A percentile compares a stretch with the other conserved stretches of the same genome.
Evolutionary conservation across 1,140 invertebrate species (phyloP).

Genomic region (Penaeus indicus): DNA sequence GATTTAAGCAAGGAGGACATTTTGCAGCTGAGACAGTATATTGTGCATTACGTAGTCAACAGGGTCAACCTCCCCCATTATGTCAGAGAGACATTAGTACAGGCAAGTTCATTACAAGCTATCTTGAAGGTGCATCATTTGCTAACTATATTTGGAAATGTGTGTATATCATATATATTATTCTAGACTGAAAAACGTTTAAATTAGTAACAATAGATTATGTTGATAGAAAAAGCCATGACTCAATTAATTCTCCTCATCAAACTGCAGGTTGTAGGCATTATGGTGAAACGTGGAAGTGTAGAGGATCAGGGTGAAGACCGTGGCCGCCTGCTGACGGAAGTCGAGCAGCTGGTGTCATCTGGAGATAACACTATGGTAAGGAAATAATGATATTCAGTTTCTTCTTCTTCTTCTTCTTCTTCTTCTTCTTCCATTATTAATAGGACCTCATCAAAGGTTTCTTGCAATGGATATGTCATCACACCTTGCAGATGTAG

Average conservation of each 20-base stretch:
- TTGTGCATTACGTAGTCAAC: slow-evolving; percentile 83
- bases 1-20: slow-evolving; percentile 79
- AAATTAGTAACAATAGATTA: no score
- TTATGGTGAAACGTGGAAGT: slow-evolving; percentile 87
- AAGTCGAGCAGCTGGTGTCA: slow-evolving; percentile 82
- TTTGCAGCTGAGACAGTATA: slow-evolving; percentile 81
- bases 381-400: neutral
- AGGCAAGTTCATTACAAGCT: slow-evolving; percentile 71
- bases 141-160: no score
- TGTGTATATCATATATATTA: no score
- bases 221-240: no score
- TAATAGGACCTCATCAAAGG: neutral
- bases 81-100: slow-evolving; percentile 79
- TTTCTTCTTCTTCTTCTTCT: no score
- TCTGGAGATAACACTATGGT: slow-evolving; percentile 70
- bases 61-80: slow-evolving; percentile 75
- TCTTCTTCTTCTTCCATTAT: neutral
- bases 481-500: no score
- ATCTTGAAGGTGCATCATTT: neutral
- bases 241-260: no score
- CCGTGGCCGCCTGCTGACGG: slow-evolving; percentile 78
- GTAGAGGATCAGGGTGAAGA: slow-evolving; percentile 80
- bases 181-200: no score
- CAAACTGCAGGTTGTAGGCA: slow-evolving; percentile 78
- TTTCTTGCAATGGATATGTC: no score